Percentiles rank a stretch among this genome's conserved stretches.
phyloP scores from a whole-genome alignment of 2,888 invertebrate genomes.

The Aphidius colemani region DNA sequence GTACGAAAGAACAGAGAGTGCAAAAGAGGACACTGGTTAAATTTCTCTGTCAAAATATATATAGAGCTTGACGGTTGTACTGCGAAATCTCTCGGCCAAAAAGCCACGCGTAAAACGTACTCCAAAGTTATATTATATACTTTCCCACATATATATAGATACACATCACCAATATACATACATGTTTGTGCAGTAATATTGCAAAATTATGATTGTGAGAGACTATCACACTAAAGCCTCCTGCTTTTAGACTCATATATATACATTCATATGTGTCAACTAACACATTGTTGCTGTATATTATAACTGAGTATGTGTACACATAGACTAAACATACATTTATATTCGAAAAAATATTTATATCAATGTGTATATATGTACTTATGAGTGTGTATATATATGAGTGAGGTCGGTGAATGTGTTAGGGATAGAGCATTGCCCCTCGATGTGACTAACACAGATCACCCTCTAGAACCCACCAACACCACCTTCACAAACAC shows the following conservation, averaged over 20 bases:
- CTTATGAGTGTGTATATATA: conserved; percentile 9
- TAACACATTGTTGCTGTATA: not conserved
- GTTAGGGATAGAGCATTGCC: conserved; percentile 40
- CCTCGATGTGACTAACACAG: conserved; percentile 35
- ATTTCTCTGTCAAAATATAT: conserved; percentile 24
- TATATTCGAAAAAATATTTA: conserved; percentile 10
- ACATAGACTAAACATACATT: not conserved
- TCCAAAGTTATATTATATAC: conserved; percentile 3
- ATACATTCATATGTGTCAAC: not conserved
- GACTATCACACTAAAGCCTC: not conserved
- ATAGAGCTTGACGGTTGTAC: conserved; percentile 20
- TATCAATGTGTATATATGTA: conserved; percentile 11
- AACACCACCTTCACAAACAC: conserved; percentile 19
- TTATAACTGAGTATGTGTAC: not conserved
- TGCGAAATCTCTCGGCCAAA: conserved; percentile 29
- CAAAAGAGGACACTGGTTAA: conserved; percentile 23
- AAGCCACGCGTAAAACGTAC: conserved; percentile 26
- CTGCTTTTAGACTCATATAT: conserved; percentile 4
- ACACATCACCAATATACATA: conserved; percentile 22
- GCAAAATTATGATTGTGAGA: not conserved
- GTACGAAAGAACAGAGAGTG: conserved; percentile 16
- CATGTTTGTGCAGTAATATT: conserved; percentile 19
- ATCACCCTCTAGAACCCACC: conserved; percentile 24
- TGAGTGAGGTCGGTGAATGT: not conserved
- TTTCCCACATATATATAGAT: conserved; percentile 22